Conservation (phyloP, 2,797 vertebrate genomes). For the Podarcis lilfordi region DNA sequence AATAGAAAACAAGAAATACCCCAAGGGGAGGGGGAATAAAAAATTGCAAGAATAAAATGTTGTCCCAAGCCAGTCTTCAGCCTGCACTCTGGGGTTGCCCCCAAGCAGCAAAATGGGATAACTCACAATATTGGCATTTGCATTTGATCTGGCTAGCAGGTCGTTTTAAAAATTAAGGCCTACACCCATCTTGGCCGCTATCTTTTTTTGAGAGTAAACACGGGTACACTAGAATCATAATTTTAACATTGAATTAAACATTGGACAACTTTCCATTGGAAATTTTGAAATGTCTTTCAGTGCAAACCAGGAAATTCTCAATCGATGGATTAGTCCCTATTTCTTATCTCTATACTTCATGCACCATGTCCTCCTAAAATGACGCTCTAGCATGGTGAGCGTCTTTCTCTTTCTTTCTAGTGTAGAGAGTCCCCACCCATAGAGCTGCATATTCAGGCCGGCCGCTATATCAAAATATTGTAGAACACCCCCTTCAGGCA, state of each 20-base stretch:
- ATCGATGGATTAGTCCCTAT: neutral
- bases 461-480: no score
- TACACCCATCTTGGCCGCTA: neutral
- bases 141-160: neutral
- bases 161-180: neutral
- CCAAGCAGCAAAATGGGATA: neutral
- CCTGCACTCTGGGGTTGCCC: neutral
- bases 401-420: neutral
- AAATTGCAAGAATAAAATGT: no score
- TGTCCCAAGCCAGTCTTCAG: no score
- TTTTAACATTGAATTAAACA: no score
- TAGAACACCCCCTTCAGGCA: neutral
- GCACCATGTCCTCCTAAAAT: neutral
- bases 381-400: no score
- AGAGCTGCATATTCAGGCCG: neutral
- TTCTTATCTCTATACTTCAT: neutral
- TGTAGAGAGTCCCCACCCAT: neutral
- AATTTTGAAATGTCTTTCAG: neutral
- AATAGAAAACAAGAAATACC: no score
- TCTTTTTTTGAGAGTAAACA: neutral
- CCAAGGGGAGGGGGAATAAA: no score
- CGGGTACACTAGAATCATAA: no score
- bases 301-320: neutral
- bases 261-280: no score
- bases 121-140: neutral